phyloP scores from a whole-genome alignment of 2,797 vertebrate genomes.

The Anableps anableps region DNA sequence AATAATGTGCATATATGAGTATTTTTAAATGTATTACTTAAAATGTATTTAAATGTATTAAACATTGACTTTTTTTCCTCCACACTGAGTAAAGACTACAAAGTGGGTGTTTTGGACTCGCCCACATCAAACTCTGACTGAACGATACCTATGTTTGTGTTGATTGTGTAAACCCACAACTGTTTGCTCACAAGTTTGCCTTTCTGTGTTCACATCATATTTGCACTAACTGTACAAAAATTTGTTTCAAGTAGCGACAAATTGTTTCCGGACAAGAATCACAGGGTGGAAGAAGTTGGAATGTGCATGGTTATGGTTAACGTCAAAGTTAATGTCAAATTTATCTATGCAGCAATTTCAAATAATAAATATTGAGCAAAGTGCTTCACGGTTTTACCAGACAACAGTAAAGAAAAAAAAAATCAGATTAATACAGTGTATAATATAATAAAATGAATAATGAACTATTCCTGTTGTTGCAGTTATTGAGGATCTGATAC shows the following conservation, averaged over 20 bases:
- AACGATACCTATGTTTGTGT: not conserved
- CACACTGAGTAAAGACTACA: not conserved
- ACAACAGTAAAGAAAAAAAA: not conserved
- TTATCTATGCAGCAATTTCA: not conserved
- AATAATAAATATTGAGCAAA: not conserved
- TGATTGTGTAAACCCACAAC: not conserved
- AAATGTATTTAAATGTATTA: no score
- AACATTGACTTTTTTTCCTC: not conserved
- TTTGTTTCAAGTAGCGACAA: constrained; percentile 4
- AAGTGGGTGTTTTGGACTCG: not conserved
- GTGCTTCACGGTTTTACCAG: not conserved
- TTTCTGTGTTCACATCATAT: constrained; percentile 1
- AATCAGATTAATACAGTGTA: not conserved
- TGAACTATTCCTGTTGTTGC: no score
- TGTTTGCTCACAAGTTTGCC: constrained; percentile 5
- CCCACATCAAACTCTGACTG: not conserved
- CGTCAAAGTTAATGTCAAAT: not conserved
- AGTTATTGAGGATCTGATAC: no score
- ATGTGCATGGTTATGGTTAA: not conserved
- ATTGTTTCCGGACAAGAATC: not conserved
- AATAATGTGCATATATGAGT: not conserved
- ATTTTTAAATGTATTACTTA: not conserved
- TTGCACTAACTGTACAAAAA: not conserved
- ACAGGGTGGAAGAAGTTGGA: not conserved
- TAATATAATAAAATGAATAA: not conserved